phyloP scores from a whole-genome alignment of 2,113 vertebrate genomes.

The Eurystomus gularis region DNA sequence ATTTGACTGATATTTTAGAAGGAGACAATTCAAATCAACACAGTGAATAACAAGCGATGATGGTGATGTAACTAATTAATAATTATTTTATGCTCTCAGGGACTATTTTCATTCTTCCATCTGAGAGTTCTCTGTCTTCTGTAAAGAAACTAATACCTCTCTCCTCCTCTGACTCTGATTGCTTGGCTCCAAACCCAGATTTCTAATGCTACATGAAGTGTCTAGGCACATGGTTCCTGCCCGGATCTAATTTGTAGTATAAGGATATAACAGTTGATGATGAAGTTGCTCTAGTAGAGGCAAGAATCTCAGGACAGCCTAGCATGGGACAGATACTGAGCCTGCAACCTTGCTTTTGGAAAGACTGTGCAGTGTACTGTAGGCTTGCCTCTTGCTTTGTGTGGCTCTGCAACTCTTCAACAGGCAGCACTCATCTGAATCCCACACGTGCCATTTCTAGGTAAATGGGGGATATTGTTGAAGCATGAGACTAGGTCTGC shows the following conservation, averaged over 20 bases:
- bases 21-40: conserved; percentile 28
- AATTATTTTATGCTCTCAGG: conserved; percentile 18
- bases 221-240: not conserved
- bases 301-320: not conserved
- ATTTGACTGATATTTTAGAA: conserved; percentile 8
- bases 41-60: conserved; percentile 2
- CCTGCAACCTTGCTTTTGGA: not conserved
- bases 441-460: not conserved
- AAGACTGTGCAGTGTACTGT: not conserved
- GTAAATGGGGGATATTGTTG: not conserved
- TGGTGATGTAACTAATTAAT: conserved; percentile 13
- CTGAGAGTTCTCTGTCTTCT: not conserved
- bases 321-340: not conserved
- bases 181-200: not conserved
- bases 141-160: not conserved
- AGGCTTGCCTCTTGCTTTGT: not conserved
- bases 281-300: not conserved
- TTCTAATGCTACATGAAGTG: not conserved
- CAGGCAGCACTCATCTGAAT: not conserved
- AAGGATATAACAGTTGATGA: not conserved
- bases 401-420: not conserved
- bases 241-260: not conserved
- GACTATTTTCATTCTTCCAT: not conserved
- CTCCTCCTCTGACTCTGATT: not conserved
- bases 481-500: not conserved